Evolutionary conservation across 2,888 invertebrate genomes (phyloP), one percentile per base, ranked within the genome.

Genomic region (Lasius fuliginosus): DNA sequence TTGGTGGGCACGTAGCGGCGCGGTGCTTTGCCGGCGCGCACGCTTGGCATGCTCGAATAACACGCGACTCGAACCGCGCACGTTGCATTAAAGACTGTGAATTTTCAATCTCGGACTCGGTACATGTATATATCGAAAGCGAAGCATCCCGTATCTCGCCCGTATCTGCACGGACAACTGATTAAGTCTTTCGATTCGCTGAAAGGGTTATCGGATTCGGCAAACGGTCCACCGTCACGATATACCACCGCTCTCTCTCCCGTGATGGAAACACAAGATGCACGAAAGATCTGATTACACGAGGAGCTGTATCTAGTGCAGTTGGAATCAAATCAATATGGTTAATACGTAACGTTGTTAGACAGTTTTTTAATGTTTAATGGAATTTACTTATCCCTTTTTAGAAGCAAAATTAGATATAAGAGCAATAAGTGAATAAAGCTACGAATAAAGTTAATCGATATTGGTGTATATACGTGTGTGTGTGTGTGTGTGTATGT

Each of bases 121-220:
- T 40, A 30, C 53, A 49, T 42, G 65, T 40, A 56, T 40, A 56
- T 46, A 71, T 53, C 76, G 58, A 30, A 53, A 64, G 23, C n/a
- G 27, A 82, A 83, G 46, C 58, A n/a, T 53, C 18, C 30, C 69
- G 42, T 74, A 67, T 83, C 68, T 60, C 74, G 49, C 74, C 74
- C 65, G 40, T 82, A 82, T 77, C 84, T 84, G 76, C 79, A 81
- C 71, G 23, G 56, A 68, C 71, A 65, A 65, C 58, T 56, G 82
- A 76, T 76, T 85, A 79, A 83, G 77, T 60, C 76, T 62, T 46
- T 56, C 67, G 84, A 82, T 82, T 84, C 84, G 67, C 53, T 82
- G 82, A 62, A 84, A 82, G 58, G 82, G 46, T 81, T 84, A 84
- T 84, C 81, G 62, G 62, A 12, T 62, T 65, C 82, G 36, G 53